These are phyloP conservation scores for Euthynnus affinis DNA, from an alignment of 2,797 vertebrate species.

Conservation along the genomic window DNA sequence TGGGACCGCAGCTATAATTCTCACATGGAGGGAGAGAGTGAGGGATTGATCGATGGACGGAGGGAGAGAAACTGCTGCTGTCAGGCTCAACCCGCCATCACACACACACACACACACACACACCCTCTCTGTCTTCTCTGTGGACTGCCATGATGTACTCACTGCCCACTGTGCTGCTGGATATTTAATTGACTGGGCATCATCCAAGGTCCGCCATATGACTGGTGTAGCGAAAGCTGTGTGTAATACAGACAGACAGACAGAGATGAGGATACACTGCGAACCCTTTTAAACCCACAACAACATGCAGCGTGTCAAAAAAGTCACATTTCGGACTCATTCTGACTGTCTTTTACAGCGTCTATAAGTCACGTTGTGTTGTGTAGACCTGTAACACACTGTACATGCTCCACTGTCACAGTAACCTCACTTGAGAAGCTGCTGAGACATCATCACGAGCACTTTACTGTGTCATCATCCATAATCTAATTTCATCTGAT, in stretches of 20 bases:
- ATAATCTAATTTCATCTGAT: conserved; percentile 60
- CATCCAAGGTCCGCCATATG: conserved; percentile 1
- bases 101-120: conserved; percentile 8
- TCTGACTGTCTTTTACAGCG: not conserved
- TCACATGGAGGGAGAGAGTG: conserved; percentile 49
- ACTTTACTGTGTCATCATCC: conserved; percentile 36
- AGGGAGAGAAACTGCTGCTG: conserved; percentile 41
- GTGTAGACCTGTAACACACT: not conserved
- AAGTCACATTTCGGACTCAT: not conserved
- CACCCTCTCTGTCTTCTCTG: conserved; percentile 9
- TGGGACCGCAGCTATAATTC: conserved; percentile 72
- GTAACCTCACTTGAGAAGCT: conserved; percentile 10
- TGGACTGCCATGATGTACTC: conserved; percentile 4
- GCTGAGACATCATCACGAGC: conserved; percentile 31
- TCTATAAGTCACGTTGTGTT: not conserved
- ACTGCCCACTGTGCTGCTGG: not conserved
- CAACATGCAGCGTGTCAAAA: conserved; percentile 9
- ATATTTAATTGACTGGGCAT: conserved; percentile 27
- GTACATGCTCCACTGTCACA: conserved; percentile 26
- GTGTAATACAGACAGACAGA: conserved; percentile 1
- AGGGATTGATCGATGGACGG: conserved; percentile 38
- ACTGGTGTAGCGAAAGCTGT: not conserved
- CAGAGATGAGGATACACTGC: not conserved
- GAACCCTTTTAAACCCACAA: not conserved
- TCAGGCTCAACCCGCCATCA: conserved; percentile 26